Evolutionary conservation across 2,888 invertebrate species (phyloP).

Genomic region (Chouioia cunea): DNA sequence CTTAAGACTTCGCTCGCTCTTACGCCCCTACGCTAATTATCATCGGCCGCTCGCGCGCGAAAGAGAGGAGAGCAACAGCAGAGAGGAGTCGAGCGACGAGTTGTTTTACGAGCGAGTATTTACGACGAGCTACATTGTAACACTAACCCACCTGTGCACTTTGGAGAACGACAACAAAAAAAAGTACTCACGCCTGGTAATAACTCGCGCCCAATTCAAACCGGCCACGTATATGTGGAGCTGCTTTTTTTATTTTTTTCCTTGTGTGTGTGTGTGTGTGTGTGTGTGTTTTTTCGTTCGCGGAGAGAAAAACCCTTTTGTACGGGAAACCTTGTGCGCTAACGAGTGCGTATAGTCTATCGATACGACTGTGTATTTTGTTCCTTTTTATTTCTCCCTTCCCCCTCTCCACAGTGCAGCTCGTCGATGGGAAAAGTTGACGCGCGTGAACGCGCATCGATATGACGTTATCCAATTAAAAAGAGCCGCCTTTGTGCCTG

Average conservation of each 20-base stretch:
- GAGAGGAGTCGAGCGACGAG: slow-evolving; percentile 15
- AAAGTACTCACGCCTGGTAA: slow-evolving; percentile 15
- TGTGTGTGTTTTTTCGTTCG: no score
- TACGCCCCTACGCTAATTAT: slow-evolving; percentile 51
- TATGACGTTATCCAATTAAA: slow-evolving; percentile 67
- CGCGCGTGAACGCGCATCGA: slow-evolving; percentile 60
- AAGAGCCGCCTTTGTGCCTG: slow-evolving; percentile 60
- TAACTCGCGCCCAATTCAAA: slow-evolving; percentile 39
- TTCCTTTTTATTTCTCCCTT: slow-evolving; percentile 41
- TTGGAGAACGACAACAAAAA: slow-evolving; percentile 1
- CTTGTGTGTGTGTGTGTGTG: no score
- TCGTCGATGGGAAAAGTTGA: slow-evolving; percentile 59
- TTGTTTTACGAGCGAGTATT: slow-evolving; percentile 27
- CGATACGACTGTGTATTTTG: slow-evolving; percentile 54
- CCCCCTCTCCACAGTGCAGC: slow-evolving; percentile 8
- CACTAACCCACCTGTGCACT: slow-evolving; percentile 4
- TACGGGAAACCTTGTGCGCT: slow-evolving; percentile 50
- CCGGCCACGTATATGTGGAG: slow-evolving; percentile 10
- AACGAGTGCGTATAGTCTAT: slow-evolving; percentile 57
- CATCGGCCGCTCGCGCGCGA: slow-evolving; percentile 27
- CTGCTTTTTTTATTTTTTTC: no score
- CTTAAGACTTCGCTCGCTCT: slow-evolving; percentile 45
- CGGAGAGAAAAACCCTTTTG: slow-evolving; percentile 40
- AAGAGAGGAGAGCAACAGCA: not conserved
- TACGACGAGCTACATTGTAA: slow-evolving; percentile 3